Base-by-base conservation (phyloP, 2,113 vertebrate species). In the Cinclus mexicanus region DNA sequence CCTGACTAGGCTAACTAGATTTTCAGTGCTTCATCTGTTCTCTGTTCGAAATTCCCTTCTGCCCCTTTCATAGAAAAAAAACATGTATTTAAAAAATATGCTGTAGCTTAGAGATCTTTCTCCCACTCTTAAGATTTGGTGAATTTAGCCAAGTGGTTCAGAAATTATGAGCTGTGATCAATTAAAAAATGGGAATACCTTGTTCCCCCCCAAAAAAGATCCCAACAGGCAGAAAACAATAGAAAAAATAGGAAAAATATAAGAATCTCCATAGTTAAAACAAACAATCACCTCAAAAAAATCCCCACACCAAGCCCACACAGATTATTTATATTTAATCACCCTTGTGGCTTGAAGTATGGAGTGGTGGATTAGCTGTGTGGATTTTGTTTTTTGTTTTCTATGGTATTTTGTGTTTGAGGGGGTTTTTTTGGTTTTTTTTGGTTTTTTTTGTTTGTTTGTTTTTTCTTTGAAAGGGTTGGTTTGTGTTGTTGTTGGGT, bases 301-400 rank as follows among this genome's bases (percentile, higher is more conserved):
- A 12, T 8, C 2, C 2, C 9, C 11, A 7, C 4, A 12, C 11
- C 13, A 50, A 70, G 11, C 9, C 9, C 16, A 64, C 28, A 3
- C 2, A 21, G 7, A 17, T 25, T 49, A 53, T 11, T 63, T 67
- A 49, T n/a, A 44, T 60, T 69, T 13, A 19, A 3, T 57, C 21
- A 22, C 22, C 31, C 11, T 70, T 65, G 12, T 47, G 23, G 7
- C 26, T 57, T 65, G 24, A 10, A 7, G 8, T 22, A 11, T 6
- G 4, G 3, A 21, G 6, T 20, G 35, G 23, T 19, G 12, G 3
- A 13, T 9, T 74, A 14, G 6, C n/a, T 37, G 2, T 7, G 13
- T 46, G 35, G 9, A 7, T 20, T 91, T 57, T 60, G 15, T 0
- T 52, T 37, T 29, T 61, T 60, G 9, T 17, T 52, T 52, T 49